These are phyloP conservation scores for Trichoplax adhaerens DNA, from an alignment of 37 sponge, comb jelly and placozoan species.

Conservation along the genomic window DNA sequence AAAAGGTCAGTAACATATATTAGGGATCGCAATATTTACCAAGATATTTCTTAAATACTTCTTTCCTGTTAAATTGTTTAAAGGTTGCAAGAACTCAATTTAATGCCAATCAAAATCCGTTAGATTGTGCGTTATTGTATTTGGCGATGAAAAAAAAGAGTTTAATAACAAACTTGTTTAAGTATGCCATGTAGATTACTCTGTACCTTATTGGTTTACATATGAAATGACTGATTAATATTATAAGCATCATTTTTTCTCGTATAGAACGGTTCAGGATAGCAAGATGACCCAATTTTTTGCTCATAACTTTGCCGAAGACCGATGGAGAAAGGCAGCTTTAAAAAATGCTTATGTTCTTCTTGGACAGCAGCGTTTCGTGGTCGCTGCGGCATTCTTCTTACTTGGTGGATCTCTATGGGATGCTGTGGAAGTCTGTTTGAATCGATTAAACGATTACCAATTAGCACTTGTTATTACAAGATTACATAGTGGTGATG, in stretches of 20 bases:
- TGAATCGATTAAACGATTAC: constrained; percentile 45
- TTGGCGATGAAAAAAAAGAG: constrained; percentile 91
- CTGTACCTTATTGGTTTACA: constrained; percentile 1
- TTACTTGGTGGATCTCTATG: constrained; percentile 62
- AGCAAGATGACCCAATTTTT: constrained; percentile 74
- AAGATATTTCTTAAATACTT: background rate
- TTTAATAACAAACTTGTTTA: constrained; percentile 62
- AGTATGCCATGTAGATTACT: constrained; percentile 19
- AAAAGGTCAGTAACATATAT: constrained; percentile 36
- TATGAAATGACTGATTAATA: background rate
- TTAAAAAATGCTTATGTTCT: constrained; percentile 91
- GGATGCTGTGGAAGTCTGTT: constrained; percentile 91
- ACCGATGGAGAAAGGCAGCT: constrained; percentile 84
- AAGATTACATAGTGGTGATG: constrained; percentile 16
- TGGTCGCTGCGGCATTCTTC: constrained; percentile 94
- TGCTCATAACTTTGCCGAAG: constrained; percentile 55
- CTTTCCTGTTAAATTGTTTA: constrained; percentile 1
- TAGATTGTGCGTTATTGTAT: constrained; percentile 86
- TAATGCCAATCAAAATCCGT: constrained; percentile 51
- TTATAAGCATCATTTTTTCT: constrained; percentile 1
- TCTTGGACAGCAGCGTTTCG: constrained; percentile 82
- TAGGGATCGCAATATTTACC: background rate
- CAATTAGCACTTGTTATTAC: constrained; percentile 83
- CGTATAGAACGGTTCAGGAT: constrained; percentile 53
- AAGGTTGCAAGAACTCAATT: constrained; percentile 80